Percentiles rank a stretch among this genome's conserved stretches.
These are phyloP conservation scores for Merops nubicus DNA, from an alignment of 2,113 vertebrate species.

Conservation along the genomic window DNA sequence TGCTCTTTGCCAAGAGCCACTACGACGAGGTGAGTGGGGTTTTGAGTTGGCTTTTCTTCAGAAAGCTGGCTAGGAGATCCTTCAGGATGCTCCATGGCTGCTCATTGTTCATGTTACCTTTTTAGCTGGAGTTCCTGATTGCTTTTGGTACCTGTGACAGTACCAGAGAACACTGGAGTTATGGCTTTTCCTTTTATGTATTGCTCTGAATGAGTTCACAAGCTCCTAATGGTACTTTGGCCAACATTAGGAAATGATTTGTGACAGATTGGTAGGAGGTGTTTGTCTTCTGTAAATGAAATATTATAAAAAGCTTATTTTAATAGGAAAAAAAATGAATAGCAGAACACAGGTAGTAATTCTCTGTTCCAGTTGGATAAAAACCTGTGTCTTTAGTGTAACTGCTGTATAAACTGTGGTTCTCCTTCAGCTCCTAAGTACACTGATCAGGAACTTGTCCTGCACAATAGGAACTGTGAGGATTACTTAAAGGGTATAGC, in stretches of 20 bases:
- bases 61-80: not conserved
- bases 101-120: accelerated
- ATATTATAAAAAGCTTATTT: not conserved
- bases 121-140: not conserved
- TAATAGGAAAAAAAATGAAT: not conserved
- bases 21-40: slow-evolving; percentile 90
- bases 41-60: not conserved
- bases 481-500: not conserved
- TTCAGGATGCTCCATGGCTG: accelerated
- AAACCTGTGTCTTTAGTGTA: not conserved
- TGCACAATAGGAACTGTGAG: not conserved
- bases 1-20: slow-evolving; percentile 99
- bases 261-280: accelerated
- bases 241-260: accelerated
- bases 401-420: accelerated
- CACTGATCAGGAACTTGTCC: not conserved
- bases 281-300: not conserved
- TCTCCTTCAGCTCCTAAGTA: not conserved
- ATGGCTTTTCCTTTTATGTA: accelerated
- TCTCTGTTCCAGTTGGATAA: not conserved
- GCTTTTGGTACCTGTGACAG: not conserved
- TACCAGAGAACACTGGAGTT: accelerated
- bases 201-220: accelerated
- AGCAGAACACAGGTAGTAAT: not conserved
- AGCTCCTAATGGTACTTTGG: accelerated